Base-by-base conservation (phyloP, 2,797 vertebrate genomes). In the Fundulus diaphanus region DNA sequence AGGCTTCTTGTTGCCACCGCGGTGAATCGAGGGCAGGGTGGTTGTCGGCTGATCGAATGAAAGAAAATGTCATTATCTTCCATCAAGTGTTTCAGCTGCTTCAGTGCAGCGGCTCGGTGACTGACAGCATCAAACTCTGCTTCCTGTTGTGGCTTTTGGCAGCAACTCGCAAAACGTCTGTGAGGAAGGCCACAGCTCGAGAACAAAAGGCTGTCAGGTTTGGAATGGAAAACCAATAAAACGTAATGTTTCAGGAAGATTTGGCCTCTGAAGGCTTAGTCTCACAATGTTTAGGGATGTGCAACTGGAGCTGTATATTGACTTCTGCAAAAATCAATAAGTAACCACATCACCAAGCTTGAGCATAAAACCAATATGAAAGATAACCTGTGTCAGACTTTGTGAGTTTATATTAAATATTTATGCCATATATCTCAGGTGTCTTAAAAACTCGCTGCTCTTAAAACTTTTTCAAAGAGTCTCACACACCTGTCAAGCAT, bases 41-140 rank as follows among this genome's bases (percentile, higher is more conserved):
- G 83, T 57, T 77, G 70, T 72, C 70, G 37, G 76, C 71, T 87
- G 87, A 91, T 86, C 88, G 83, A 88, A 83, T 79, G 78, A 80
- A 88, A 82, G 78, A 81, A 85, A 91, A 74, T 49, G 27, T 83
- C 75, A 83, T 87, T 82, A 81, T 83, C 74, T 76, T 49, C 70
- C 75, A 84, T 84, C 68, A 76, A 79, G 68, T 75, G 79, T 57
- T 86, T 84, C 72, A 73, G 70, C 82, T 63, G 72, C 76, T 81
- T 79, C 63, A 57, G n/a, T 76, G 78, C 76, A 70, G 82, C 13
- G 5, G 54, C 67, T 81, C 59, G 67, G 37, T 76, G 73, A 80
- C 69, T 79, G 82, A 84, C 79, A 79, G 68, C 70, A 71, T 81
- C 77, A 83, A 74, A 74, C 70, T 67, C 71, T 67, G 75, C 70